Evolutionary conservation across 2,113 vertebrate species (phyloP).

Genomic region (Neodon shergylaensis): DNA sequence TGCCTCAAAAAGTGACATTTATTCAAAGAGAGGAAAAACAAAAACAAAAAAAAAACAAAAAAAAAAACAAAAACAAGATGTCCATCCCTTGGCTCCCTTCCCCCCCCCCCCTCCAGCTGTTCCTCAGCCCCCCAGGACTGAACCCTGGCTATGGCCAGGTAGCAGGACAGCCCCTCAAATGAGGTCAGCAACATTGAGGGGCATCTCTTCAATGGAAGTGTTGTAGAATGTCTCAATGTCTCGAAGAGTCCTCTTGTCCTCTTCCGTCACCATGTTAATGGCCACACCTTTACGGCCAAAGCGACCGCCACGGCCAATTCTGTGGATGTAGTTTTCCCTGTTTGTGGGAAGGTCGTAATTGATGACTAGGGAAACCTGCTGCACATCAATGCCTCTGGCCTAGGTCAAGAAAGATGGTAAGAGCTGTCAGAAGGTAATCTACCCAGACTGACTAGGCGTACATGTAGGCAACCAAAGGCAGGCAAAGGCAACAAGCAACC

Average conservation of each 20-base stretch:
- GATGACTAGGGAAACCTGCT: constrained; percentile 87
- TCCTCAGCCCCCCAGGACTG: constrained; percentile 52
- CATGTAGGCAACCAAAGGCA: constrained; percentile 70
- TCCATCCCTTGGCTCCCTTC: constrained; percentile 79
- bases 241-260: constrained; percentile 92
- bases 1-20: constrained; percentile 85
- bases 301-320: constrained; percentile 93
- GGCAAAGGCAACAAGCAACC: background rate
- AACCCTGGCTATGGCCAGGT: constrained; percentile 20
- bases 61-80: constrained; percentile 73
- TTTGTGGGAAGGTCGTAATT: constrained; percentile 88
- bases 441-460: accelerated
- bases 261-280: constrained; percentile 95
- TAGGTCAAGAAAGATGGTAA: constrained; percentile 41
- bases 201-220: constrained; percentile 94
- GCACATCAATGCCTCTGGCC: constrained; percentile 87
- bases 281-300: constrained; percentile 94
- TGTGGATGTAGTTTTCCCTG: constrained; percentile 88
- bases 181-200: constrained; percentile 94
- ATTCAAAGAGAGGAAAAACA: constrained; percentile 78
- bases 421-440: background rate
- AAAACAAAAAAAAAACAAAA: constrained; percentile 65
- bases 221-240: constrained; percentile 96
- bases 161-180: constrained; percentile 83
- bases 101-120: constrained; percentile 74